Conservation (phyloP, 2,113 vertebrate species). For the Poeciliopsis retropinna region DNA sequence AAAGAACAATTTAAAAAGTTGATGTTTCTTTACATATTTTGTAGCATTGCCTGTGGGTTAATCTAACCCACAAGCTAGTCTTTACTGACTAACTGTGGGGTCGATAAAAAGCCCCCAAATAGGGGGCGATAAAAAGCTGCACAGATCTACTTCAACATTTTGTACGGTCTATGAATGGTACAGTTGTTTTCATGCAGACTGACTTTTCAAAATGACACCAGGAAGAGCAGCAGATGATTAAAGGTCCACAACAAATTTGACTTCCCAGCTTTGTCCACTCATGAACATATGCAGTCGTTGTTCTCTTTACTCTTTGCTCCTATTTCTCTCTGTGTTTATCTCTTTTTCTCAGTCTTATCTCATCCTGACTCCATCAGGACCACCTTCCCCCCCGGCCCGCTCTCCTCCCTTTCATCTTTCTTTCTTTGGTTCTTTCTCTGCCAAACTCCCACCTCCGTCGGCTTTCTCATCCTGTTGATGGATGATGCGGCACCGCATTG, state of each 20-base stretch:
- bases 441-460: conserved; percentile 19
- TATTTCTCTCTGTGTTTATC: conserved; percentile 50
- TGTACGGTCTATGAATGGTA: neutral
- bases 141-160: too few species aligned
- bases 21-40: too few species aligned
- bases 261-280: conserved; percentile 15
- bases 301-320: conserved; percentile 18
- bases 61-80: too few species aligned
- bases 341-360: conserved; percentile 50
- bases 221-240: conserved; percentile 13
- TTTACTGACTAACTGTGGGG: too few species aligned
- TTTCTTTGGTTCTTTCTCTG: conserved; percentile 12
- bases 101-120: neutral
- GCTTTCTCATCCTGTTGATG: conserved; percentile 59
- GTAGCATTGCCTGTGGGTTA: too few species aligned
- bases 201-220: conserved; percentile 17
- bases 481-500: conserved; percentile 53
- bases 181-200: neutral
- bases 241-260: conserved; percentile 23
- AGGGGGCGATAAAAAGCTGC: neutral
- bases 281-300: neutral
- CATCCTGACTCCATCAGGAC: conserved; percentile 38
- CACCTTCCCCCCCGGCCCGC: neutral
- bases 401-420: conserved; percentile 49
- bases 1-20: too few species aligned